Base-by-base conservation (phyloP, 2,888 invertebrate species). In the Scaeva pyrastri region DNA sequence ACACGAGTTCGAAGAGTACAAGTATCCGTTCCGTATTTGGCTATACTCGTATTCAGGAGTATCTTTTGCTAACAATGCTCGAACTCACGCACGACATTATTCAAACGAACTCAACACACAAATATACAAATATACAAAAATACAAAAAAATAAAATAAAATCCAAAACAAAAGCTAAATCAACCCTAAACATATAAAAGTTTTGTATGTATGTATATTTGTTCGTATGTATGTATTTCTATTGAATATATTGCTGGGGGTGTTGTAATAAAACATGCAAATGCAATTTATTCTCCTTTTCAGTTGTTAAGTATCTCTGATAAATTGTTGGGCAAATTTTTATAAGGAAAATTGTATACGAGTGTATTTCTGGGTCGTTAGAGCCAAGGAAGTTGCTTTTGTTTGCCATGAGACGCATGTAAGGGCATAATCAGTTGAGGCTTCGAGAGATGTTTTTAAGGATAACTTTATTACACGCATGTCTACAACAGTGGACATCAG, bases 191-290 rank as follows among this genome's bases (percentile, higher is more conserved):
- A 36, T 31, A 55, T n/a, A 31, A 31, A 31, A 55, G n/a, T 7
- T 26, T 31, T 31, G 6, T 31, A 31, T 31, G 8, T 31, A 7
- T 31, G 31, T 55, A 52, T 48, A 43, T 19, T 1, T 10, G 12
- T 11, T 11, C 10, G 45, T 50, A 5, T 2, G 11, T 50, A 5
- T 2, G 11, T 50, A 50, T 62, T 43, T 43, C 11, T 43, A 62
- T 62, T n/a, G 62, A 62, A 43, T 62, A 6, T 62, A 21, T 39
- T 39, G 58, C 39, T 62, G 23, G 43, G 62, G 62, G 62, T 26
- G 64, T 26, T 83, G 83, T 70, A 83, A 78, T 83, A 83, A 83
- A 83, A 83, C 77, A 83, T 83, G 83, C 70, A 83, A 83, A 83
- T 78, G 73, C 74, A 78, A 78, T 83, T 83, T 83, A 56, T 64